phyloP scores from a whole-genome alignment of 2,888 invertebrate genomes.

The Nomada hirtipes region DNA sequence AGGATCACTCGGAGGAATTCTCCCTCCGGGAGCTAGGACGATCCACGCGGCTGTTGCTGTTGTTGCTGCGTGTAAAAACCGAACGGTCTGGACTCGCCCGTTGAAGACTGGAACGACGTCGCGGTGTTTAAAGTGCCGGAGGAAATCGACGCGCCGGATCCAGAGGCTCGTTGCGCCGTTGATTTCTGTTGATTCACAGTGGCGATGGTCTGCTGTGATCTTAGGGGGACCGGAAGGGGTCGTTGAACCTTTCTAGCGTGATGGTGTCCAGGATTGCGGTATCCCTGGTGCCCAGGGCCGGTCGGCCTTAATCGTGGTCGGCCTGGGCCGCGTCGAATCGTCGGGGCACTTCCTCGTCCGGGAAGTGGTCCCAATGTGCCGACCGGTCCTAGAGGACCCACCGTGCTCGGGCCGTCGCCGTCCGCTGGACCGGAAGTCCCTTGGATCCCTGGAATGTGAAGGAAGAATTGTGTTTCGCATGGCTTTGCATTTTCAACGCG shows the following conservation, averaged over 20 bases:
- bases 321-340: slow-evolving; percentile 88
- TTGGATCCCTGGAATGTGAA: slow-evolving; percentile 64
- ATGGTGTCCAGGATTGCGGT: slow-evolving; percentile 84
- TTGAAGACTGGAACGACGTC: slow-evolving; percentile 58
- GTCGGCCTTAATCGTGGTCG: slow-evolving; percentile 88
- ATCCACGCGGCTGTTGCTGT: slow-evolving; percentile 61
- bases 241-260: slow-evolving; percentile 77
- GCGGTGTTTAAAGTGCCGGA: slow-evolving; percentile 53
- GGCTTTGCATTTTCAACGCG: background rate
- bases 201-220: slow-evolving; percentile 77
- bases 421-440: slow-evolving; percentile 72
- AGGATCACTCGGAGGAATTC: slow-evolving; percentile 58
- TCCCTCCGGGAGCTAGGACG: slow-evolving; percentile 61
- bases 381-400: slow-evolving; percentile 76
- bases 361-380: slow-evolving; percentile 70
- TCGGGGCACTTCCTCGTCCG: slow-evolving; percentile 69
- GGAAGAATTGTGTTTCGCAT: background rate
- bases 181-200: slow-evolving; percentile 67
- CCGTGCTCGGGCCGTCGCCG: slow-evolving; percentile 78
- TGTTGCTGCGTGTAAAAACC: slow-evolving; percentile 81
- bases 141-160: slow-evolving; percentile 56
- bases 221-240: slow-evolving; percentile 80
- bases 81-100: slow-evolving; percentile 76
- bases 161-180: slow-evolving; percentile 50
- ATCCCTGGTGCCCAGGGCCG: slow-evolving; percentile 88